A percentile compares a stretch with the other conserved stretches of the same genome.
Conservation (phyloP, 2,888 invertebrate genomes). For the Lacanobia oleracea region DNA sequence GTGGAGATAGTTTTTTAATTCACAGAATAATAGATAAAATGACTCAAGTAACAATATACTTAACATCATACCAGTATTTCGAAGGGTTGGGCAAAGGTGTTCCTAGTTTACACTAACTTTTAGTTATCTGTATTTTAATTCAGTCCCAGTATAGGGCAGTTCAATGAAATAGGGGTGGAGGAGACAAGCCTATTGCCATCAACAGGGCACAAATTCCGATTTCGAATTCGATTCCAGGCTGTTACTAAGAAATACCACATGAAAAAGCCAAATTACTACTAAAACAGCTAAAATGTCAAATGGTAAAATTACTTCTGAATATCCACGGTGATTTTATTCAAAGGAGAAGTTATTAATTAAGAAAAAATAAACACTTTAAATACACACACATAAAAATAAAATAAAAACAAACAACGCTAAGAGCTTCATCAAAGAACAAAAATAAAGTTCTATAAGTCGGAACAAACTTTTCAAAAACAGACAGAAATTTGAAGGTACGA, state of each 20-base stretch:
- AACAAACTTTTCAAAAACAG: conserved; percentile 44
- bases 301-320: too few species aligned
- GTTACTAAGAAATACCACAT: too few species aligned
- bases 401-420: conserved; percentile 1
- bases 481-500: conserved; percentile 29
- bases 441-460: conserved; percentile 34
- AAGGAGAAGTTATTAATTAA: background rate
- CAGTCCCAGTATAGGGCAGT: too few species aligned
- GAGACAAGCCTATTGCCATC: too few species aligned
- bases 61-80: too few species aligned
- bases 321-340: too few species aligned
- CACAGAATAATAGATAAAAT: background rate
- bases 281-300: background rate
- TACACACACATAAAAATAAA: background rate
- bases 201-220: too few species aligned
- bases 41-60: background rate
- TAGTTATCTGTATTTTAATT: too few species aligned
- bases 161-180: too few species aligned
- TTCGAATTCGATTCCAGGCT: too few species aligned
- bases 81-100: too few species aligned
- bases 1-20: background rate
- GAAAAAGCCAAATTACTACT: background rate
- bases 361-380: background rate
- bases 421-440: conserved; percentile 32
- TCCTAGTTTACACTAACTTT: too few species aligned